phyloP scores from a whole-genome alignment of 2,888 invertebrate genomes.

The Leptopilina drosophilae region DNA sequence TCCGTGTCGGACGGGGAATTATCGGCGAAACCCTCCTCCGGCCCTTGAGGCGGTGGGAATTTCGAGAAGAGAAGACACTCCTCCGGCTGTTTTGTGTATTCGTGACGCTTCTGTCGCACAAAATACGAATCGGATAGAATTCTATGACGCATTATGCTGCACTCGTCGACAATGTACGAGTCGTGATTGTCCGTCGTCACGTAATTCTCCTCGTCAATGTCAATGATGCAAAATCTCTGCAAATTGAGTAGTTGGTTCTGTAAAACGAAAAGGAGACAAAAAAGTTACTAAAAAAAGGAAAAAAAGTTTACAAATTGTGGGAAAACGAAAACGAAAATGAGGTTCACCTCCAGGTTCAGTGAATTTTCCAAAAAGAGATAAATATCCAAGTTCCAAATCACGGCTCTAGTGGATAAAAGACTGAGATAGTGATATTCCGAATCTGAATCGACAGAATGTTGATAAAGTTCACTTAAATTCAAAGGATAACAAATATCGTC shows the following conservation, averaged over 20 bases:
- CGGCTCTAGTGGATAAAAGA: conserved; percentile 66
- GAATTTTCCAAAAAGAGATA: conserved; percentile 64
- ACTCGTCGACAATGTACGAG: conserved; percentile 66
- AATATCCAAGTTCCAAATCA: conserved; percentile 72
- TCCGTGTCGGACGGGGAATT: conserved; percentile 59
- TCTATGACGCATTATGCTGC: conserved; percentile 66
- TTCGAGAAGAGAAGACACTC: conserved; percentile 65
- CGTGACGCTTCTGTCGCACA: conserved; percentile 59
- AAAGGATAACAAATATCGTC: conserved; percentile 65
- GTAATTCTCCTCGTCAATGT: conserved; percentile 54
- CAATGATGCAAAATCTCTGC: conserved; percentile 62
- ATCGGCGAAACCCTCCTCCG: conserved; percentile 42
- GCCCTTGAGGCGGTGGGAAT: conserved; percentile 62
- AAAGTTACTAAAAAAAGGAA: background rate
- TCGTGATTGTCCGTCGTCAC: conserved; percentile 39
- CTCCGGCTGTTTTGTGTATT: conserved; percentile 58
- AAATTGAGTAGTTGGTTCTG: conserved; percentile 67
- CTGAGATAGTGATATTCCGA: conserved; percentile 70
- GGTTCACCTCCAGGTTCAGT: conserved; percentile 70
- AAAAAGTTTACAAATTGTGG: too few species aligned
- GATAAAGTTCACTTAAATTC: conserved; percentile 66
- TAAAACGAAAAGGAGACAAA: conserved; percentile 13
- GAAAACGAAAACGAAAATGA: too few species aligned
- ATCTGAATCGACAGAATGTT: conserved; percentile 63
- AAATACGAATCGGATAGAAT: conserved; percentile 69